Evolutionary conservation across 2,113 vertebrate genomes (phyloP).

Genomic region (Odontesthes bonariensis): DNA sequence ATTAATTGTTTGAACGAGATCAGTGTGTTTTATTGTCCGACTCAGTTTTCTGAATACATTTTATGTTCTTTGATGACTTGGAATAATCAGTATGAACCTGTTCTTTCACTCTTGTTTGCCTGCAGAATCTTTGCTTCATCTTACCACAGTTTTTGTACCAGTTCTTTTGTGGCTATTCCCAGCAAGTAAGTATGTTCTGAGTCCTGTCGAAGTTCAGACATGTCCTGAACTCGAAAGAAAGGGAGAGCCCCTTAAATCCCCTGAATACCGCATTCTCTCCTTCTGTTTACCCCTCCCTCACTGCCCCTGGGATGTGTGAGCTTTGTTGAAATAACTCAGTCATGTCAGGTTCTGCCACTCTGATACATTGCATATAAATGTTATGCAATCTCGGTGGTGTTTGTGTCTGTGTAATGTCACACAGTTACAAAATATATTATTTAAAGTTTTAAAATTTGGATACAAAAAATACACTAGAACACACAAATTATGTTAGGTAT

Average conservation of each 20-base stretch:
- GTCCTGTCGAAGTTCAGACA: constrained; percentile 46
- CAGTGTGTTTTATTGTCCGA: too few species aligned
- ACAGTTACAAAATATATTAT: not conserved
- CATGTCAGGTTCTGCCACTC: not conserved
- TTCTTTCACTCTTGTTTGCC: constrained; percentile 48
- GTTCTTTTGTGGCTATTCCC: constrained; percentile 99
- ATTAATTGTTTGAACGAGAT: not conserved
- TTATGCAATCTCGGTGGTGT: not conserved
- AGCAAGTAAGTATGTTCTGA: constrained; percentile 89
- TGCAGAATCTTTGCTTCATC: constrained; percentile 98
- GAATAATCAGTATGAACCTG: constrained; percentile 10
- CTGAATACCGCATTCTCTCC: constrained; percentile 48
- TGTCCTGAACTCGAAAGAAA: constrained; percentile 47
- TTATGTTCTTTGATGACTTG: not conserved
- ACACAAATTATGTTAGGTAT: not conserved
- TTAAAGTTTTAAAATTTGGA: not conserved
- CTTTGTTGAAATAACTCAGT: not conserved
- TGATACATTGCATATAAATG: not conserved
- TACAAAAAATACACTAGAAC: not conserved
- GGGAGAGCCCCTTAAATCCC: constrained; percentile 32
- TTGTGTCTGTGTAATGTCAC: not conserved
- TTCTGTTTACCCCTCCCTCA: constrained; percentile 44
- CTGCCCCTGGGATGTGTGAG: constrained; percentile 58
- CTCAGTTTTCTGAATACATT: not conserved
- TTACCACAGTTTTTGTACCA: constrained; percentile 99